Conservation (phyloP, 2,888 invertebrate species). For the Microplitis manilae region DNA sequence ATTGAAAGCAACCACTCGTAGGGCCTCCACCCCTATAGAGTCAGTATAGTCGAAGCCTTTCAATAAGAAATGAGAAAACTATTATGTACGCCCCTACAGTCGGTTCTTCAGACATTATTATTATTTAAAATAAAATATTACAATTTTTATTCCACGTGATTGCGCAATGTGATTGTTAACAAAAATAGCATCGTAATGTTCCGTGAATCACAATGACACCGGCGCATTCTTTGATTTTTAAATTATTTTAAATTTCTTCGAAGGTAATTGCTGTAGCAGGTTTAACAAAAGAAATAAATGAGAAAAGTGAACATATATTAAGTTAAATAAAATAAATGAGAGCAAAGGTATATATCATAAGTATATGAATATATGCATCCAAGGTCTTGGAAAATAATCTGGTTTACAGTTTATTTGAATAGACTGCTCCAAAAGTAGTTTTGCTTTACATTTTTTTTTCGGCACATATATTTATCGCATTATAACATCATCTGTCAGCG, state of each 20-base stretch:
- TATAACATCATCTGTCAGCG: conserved; percentile 25
- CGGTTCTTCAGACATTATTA: background rate
- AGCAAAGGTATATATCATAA: background rate
- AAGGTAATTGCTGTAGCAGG: background rate
- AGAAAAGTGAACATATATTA: background rate
- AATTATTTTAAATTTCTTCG: background rate
- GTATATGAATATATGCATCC: background rate
- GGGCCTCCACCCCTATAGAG: background rate
- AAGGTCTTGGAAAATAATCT: background rate
- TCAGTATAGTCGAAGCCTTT: background rate
- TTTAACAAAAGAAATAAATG: background rate
- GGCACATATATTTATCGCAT: background rate
- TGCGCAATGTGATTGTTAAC: background rate
- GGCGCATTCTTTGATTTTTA: background rate
- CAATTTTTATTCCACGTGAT: background rate
- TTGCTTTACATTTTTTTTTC: conserved; percentile 10
- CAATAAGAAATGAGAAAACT: background rate
- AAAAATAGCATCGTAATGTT: background rate
- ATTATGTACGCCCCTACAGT: background rate
- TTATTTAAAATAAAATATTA: background rate
- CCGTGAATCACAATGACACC: background rate
- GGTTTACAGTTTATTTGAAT: no score
- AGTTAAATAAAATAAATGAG: background rate
- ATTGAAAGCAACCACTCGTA: background rate
- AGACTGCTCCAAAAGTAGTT: background rate